Base-by-base conservation (phyloP, 2,888 invertebrate genomes). In the Arctia plantaginis region DNA sequence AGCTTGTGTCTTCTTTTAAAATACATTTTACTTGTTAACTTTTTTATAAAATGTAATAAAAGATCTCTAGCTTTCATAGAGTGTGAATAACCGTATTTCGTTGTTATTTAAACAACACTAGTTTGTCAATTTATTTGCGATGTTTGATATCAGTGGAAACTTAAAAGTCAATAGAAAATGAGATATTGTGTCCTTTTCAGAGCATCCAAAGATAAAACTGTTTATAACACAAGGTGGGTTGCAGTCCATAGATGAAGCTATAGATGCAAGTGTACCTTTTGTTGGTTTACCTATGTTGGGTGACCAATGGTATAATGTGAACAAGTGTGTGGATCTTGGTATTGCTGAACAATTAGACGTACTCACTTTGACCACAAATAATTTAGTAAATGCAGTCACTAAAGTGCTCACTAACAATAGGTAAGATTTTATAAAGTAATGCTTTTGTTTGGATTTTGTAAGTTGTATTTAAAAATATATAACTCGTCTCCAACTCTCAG, bases 161-260 rank as follows among this genome's bases (percentile, higher is more conserved):
- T n/a, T n/a, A n/a, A 3, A 44, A 44, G 41, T 8, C 1, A 15
- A 15, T 18, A 47, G 47, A 27, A 20, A 27, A 41, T 66, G 2
- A 27, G n/a, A 27, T 33, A 15, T 20, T 47, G 20, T 20, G n/a
- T 73, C 18, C 18, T 30, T 83, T 85, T n/a, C 78, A 88, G 88
- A 71, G 15, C 88, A 89, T 72, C 85, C 84, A 15, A 88, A 87
- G 6, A 71, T 89, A 0, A 86, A 86, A 73, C 75, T 81, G 0
- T 89, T 89, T 68, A 72, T 85, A 20, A 84, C 82, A 0, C 86
- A 87, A 82, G 86, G 86, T 10, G 87, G 87, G 3, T 75, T 85
- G 12, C 84, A 85, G 44, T 69, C 77, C 1, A 74, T 74, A 0
- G 77, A 80, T 51, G 88, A 88, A 73, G 83, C 87, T 0, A 84